phyloP scores from a whole-genome alignment of 2,888 invertebrate genomes.

The Acanthosepion lycidas region DNA sequence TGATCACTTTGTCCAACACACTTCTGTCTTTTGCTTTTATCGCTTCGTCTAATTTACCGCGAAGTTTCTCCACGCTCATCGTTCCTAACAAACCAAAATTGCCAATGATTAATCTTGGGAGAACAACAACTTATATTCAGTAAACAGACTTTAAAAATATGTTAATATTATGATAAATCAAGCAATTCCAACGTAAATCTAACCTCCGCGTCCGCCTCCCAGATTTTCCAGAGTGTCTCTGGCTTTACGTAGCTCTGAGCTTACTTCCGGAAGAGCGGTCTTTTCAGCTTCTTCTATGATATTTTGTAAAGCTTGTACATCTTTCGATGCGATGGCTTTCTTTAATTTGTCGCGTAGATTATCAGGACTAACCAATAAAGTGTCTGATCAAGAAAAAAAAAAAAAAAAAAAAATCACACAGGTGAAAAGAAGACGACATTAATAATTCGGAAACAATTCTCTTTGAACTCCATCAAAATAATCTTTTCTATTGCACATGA shows the following conservation, averaged over 20 bases:
- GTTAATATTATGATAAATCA: neutral
- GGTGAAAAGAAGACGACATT: too few relatives aligned
- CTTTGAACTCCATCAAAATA: too few relatives aligned
- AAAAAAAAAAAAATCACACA: too few relatives aligned
- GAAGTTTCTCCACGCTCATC: neutral
- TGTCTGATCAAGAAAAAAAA: neutral
- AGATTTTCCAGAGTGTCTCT: neutral
- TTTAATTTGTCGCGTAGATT: neutral
- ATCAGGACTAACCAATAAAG: neutral
- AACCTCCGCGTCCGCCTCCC: constrained; percentile 33
- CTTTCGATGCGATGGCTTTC: neutral
- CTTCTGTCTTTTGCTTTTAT: neutral
- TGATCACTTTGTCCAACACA: neutral
- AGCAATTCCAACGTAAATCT: neutral
- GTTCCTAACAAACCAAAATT: neutral
- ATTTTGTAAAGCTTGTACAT: neutral
- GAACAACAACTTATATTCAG: neutral
- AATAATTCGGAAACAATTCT: too few relatives aligned
- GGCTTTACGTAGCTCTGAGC: neutral
- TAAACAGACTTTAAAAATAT: neutral
- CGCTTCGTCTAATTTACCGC: neutral
- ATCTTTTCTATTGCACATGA: too few relatives aligned
- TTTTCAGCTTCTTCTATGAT: neutral
- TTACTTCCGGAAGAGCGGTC: neutral
- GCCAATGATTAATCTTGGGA: neutral